Percentiles rank a stretch among this genome's conserved stretches.
Conservation (phyloP, 2,888 invertebrate species). For the Therioaphis trifolii region DNA sequence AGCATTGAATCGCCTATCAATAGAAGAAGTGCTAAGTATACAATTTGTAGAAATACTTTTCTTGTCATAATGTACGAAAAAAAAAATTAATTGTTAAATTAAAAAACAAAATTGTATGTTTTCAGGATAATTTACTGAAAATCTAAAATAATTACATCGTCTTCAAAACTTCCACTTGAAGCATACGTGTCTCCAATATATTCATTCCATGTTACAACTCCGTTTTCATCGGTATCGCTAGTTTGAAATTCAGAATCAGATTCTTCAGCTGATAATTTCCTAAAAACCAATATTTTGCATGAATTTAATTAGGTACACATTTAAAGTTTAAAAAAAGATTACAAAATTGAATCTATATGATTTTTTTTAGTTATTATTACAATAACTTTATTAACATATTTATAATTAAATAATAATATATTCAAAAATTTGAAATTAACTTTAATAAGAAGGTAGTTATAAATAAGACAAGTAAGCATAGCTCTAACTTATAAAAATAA, state of each 20-base stretch:
- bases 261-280: conserved; percentile 87
- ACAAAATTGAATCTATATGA: neutral
- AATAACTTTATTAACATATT: no score
- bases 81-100: no score
- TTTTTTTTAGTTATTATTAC: neutral
- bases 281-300: conserved; percentile 67
- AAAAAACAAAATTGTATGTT: no score
- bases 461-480: no score
- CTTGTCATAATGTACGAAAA: neutral
- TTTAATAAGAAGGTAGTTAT: neutral
- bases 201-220: conserved; percentile 87
- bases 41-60: no score
- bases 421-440: neutral
- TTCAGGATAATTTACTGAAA: neutral
- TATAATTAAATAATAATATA: no score
- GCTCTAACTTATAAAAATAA: no score
- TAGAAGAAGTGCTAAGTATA: no score
- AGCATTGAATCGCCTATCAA: neutral
- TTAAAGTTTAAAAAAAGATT: neutral
- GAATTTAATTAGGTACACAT: neutral
- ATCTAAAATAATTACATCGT: conserved; percentile 66
- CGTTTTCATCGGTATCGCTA: conserved; percentile 86
- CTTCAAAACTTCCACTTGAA: conserved; percentile 69
- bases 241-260: conserved; percentile 86
- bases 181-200: conserved; percentile 89